Evolutionary conservation across 1,140 invertebrate species (phyloP).

Genomic region (Penaeus vannamei): DNA sequence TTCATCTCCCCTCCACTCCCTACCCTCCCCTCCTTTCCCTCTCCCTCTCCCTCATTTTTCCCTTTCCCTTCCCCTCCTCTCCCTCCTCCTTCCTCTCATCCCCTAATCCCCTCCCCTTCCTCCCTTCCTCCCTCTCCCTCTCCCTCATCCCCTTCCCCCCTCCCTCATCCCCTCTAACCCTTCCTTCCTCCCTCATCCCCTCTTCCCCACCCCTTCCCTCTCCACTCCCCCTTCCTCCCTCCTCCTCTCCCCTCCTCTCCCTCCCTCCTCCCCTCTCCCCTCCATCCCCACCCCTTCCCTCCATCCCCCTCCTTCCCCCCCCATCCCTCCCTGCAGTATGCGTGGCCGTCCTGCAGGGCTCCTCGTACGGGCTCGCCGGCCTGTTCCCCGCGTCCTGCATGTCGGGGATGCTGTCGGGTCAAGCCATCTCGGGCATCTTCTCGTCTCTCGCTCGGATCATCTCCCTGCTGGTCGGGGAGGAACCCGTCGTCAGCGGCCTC

Average conservation of each 20-base stretch:
- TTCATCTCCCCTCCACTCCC: too few relatives aligned
- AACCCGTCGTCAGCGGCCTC: slow-evolving; percentile 54
- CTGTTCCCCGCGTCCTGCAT: slow-evolving; percentile 89
- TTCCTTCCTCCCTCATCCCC: too few relatives aligned
- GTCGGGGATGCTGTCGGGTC: slow-evolving; percentile 87
- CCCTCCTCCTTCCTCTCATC: background rate
- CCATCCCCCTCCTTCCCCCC: background rate
- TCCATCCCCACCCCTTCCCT: too few relatives aligned
- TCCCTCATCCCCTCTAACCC: too few relatives aligned
- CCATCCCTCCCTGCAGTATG: slow-evolving; percentile 33
- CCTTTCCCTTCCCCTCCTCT: too few relatives aligned
- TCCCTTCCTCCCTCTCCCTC: too few relatives aligned
- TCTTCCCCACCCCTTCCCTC: background rate
- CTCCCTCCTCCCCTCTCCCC: too few relatives aligned
- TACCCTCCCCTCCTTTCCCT: too few relatives aligned
- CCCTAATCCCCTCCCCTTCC: background rate
- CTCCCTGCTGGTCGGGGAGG: slow-evolving; percentile 74
- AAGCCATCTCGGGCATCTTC: slow-evolving; percentile 91
- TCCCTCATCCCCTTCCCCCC: too few relatives aligned
- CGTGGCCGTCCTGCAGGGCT: slow-evolving; percentile 83
- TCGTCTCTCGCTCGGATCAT: slow-evolving; percentile 87
- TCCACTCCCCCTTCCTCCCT: background rate
- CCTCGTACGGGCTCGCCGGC: slow-evolving; percentile 86
- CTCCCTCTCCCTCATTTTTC: too few relatives aligned
- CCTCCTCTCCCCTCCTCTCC: too few relatives aligned